phyloP scores from a whole-genome alignment of 2,113 vertebrate species.

The Corvus cornix region DNA sequence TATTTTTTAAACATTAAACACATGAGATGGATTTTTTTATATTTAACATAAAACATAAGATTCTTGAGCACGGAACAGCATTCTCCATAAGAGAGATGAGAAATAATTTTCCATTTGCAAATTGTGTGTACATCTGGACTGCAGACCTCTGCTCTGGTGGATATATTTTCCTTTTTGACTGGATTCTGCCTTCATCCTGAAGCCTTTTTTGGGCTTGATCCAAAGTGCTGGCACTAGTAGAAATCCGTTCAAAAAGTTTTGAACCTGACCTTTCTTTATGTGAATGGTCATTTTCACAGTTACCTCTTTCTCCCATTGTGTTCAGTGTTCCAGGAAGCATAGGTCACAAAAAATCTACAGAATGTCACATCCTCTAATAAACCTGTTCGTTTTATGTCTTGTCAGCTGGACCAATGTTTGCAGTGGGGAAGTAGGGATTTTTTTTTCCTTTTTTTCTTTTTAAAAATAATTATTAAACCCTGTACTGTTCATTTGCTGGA shows the following conservation, averaged over 20 bases:
- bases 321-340: neutral
- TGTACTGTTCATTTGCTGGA: neutral
- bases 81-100: neutral
- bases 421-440: neutral
- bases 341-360: neutral
- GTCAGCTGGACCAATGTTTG: neutral
- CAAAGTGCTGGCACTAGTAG: neutral
- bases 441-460: neutral
- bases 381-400: neutral
- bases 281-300: neutral
- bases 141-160: neutral
- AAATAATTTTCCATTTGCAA: neutral
- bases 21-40: neutral
- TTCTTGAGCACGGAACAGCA: neutral
- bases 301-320: neutral
- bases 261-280: neutral
- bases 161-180: neutral
- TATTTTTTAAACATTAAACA: neutral
- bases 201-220: neutral
- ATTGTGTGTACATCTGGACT: neutral
- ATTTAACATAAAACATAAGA: neutral
- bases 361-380: conserved; percentile 19
- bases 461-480: neutral
- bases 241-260: neutral
- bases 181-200: neutral